Base-by-base conservation (phyloP, 2,797 vertebrate species). In the Meriones psammophilus region DNA sequence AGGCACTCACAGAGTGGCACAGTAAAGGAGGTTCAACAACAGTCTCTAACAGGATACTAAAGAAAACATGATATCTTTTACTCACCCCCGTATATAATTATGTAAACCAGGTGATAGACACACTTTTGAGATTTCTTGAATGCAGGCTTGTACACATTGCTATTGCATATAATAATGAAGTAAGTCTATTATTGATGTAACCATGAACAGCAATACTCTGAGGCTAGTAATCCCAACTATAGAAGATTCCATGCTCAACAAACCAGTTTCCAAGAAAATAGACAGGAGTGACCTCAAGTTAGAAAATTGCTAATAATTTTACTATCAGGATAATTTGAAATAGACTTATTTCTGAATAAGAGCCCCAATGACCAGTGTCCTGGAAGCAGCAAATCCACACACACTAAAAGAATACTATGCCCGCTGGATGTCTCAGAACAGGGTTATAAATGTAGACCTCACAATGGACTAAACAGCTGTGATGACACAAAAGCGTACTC, bases 81-180 rank as follows among this genome's bases (percentile, higher is more conserved):
- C n/a, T 46, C 42, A 62, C 7, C 20, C 17, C 8, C 39, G 22
- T 62, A 46, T 33, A 66, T 33, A 84, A 20, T 18, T 66, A 28
- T 20, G 39, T 66, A n/a, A 33, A n/a, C 0, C 18, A 69, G 20
- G 9, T 33, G 30, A 15, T 73, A 15, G 13, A 54, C 13, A n/a
- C 12, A 15, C 20, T n/a, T n/a, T n/a, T 26, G 46, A 26, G 15
- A 9, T 66, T 8, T 50, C 17, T 28, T 30, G 9, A 33, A 84
- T 6, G 0, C 9, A 46, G 2, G 4, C 5, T 46, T 36, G 1
- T 22, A 54, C 0, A 33, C 20, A 7, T 36, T 69, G 42, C 30
- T 54, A 1, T 54, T 86, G 26, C 3, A 66, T 81, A 64, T 30
- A 46, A 2, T 18, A 46, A 33, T 84, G 62, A 66, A 3, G 9